phyloP scores from a whole-genome alignment of 1,140 invertebrate species.

The Camponotus pennsylvanicus region DNA sequence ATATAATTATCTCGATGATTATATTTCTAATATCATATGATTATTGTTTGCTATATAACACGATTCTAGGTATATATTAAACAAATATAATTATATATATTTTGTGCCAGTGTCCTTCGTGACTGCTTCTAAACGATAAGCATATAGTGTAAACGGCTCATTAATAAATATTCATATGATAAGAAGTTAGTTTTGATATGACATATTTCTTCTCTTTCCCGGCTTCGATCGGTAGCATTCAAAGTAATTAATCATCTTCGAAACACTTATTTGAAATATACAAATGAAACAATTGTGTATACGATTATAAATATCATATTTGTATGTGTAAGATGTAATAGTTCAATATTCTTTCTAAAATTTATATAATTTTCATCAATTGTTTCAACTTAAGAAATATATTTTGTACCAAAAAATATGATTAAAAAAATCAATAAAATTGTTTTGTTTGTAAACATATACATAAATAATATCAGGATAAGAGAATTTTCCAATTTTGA shows the following conservation, averaged over 20 bases:
- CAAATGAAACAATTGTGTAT: conserved; percentile 3
- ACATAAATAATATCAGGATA: too few relatives aligned
- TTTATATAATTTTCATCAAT: background rate
- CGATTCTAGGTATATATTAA: background rate
- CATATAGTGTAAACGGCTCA: background rate
- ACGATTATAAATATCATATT: background rate
- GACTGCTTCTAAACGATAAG: background rate
- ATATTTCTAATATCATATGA: background rate
- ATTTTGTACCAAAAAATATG: background rate
- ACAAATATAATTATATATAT: too few relatives aligned
- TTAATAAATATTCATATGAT: conserved; percentile 5
- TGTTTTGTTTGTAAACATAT: background rate
- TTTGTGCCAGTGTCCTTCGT: background rate
- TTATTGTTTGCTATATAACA: background rate
- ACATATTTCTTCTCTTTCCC: background rate
- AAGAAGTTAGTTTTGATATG: conserved; percentile 14
- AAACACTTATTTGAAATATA: background rate
- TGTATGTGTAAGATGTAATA: background rate
- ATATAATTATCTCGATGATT: background rate
- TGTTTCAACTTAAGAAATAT: background rate
- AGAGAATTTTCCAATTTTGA: too few relatives aligned
- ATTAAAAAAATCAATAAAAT: conserved; percentile 9
- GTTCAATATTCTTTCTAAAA: background rate
- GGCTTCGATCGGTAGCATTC: background rate
- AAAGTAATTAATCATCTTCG: conserved; percentile 13